phyloP scores from a whole-genome alignment of 2,797 vertebrate species.

The Pempheris klunzingeri region DNA sequence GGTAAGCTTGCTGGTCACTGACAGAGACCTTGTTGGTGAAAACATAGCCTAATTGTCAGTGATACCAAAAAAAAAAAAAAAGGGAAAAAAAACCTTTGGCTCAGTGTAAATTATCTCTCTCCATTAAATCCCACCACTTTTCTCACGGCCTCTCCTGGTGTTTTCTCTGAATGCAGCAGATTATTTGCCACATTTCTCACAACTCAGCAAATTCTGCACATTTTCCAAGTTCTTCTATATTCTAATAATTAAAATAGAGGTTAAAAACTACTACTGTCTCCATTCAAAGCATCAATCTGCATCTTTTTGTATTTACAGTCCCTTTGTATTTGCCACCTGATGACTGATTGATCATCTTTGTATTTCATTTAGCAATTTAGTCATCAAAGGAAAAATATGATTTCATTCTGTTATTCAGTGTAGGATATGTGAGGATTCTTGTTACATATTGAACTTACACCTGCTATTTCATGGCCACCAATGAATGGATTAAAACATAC shows the following conservation, averaged over 20 bases:
- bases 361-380: neutral
- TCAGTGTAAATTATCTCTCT: slow-evolving; percentile 1
- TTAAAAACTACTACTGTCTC: neutral
- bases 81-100: neutral
- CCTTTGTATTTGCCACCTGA: neutral
- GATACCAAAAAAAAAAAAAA: neutral
- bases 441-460: neutral
- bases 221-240: neutral
- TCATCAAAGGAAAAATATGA: neutral
- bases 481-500: neutral
- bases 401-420: neutral
- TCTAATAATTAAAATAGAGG: no score
- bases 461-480: neutral
- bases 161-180: neutral
- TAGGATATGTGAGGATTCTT: neutral
- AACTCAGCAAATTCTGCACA: neutral
- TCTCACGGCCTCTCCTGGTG: neutral
- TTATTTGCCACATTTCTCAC: neutral
- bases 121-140: neutral
- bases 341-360: neutral
- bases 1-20: slow-evolving; percentile 79
- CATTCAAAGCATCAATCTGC: neutral
- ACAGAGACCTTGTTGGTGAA: slow-evolving; percentile 1
- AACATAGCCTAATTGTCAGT: neutral
- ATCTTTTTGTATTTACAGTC: neutral